Base-by-base conservation (phyloP, 2,888 invertebrate species). In the Meiosimyza platycephala region DNA sequence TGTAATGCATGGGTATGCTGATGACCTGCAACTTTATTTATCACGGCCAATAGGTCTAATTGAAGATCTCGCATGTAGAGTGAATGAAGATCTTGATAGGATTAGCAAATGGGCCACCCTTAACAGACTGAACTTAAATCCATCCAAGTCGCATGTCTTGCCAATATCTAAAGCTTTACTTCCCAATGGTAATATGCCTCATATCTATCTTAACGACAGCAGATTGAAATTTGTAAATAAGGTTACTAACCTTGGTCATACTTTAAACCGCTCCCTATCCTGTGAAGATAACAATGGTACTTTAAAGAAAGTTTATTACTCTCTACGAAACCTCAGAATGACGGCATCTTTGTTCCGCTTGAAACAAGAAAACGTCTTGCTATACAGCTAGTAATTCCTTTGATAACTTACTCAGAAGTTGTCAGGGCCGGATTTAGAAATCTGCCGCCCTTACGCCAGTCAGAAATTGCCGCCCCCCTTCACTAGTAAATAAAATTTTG, bases 1-100 rank as follows among this genome's bases (percentile, higher is more conserved):
- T 50, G 18, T 52, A 50, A 54, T 62, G 22, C 68, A 57, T 22
- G 68, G 52, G 18, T 68, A 68, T 68, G 59, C 68, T 57, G 68
- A 68, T 57, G 68, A 57, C 54, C n/a, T 59, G 18, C 59, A 68
- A 59, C 16, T 59, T 3, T 57, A 68, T 59, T 59, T 68, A 15
- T 68, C 68, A 12, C 28, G 67, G 6, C 28, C 28, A 55, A 33
- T 16, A 4, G 33, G 28, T 3, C 54, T 52, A 15, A 12, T 47
- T 16, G 33, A 67, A 47, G 47, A 67, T 15, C 28, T 67, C 22
- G 54, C 47, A n/a, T 54, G 13, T 12, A 57, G 50, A 16, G 18
- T 59, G n/a, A 68, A 57, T 68, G 59, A 68, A 48, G 59, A 68
- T 57, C 55, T 68, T 22, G 6, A 15, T 15, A 40, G 48, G 40